A percentile compares a stretch with the other conserved stretches of the same genome.
Evolutionary conservation across 2,888 invertebrate genomes (phyloP).

Genomic region (Agapetus fuscipes): DNA sequence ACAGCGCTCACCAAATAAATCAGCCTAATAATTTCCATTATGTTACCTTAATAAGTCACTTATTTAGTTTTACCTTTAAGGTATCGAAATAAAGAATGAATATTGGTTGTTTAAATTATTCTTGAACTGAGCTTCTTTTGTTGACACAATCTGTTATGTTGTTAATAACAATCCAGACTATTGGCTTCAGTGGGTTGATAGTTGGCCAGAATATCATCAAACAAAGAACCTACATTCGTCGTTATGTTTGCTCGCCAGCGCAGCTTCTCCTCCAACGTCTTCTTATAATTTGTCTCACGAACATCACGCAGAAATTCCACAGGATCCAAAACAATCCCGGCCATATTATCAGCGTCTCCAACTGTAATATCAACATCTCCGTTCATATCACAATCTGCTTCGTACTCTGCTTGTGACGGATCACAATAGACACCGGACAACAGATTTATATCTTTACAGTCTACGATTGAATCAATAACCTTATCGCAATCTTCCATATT

Average conservation of each 20-base stretch:
- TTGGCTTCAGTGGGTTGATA: constrained; percentile 49
- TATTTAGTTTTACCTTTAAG: no score
- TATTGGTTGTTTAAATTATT: no score
- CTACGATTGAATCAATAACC: constrained; percentile 57
- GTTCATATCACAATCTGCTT: constrained; percentile 19
- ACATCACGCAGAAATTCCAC: constrained; percentile 51
- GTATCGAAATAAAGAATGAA: no score
- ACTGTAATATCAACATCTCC: constrained; percentile 33
- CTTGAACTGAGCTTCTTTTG: no score
- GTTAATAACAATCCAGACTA: constrained; percentile 63
- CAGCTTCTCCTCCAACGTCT: constrained; percentile 47
- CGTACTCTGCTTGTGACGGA: constrained; percentile 30
- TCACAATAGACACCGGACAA: constrained; percentile 51
- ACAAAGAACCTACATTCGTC: constrained; percentile 56
- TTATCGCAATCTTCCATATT: constrained; percentile 30
- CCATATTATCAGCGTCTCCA: constrained; percentile 27
- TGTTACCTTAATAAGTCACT: no score
- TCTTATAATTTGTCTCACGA: constrained; percentile 49
- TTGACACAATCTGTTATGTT: no score
- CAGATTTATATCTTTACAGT: constrained; percentile 51
- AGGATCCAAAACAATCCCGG: constrained; percentile 36
- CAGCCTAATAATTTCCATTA: no score
- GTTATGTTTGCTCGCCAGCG: constrained; percentile 59
- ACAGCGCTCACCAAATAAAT: no score
- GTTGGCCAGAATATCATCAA: constrained; percentile 63